phyloP scores from a whole-genome alignment of 2,888 invertebrate species.

The Drosophila maculinotata region DNA sequence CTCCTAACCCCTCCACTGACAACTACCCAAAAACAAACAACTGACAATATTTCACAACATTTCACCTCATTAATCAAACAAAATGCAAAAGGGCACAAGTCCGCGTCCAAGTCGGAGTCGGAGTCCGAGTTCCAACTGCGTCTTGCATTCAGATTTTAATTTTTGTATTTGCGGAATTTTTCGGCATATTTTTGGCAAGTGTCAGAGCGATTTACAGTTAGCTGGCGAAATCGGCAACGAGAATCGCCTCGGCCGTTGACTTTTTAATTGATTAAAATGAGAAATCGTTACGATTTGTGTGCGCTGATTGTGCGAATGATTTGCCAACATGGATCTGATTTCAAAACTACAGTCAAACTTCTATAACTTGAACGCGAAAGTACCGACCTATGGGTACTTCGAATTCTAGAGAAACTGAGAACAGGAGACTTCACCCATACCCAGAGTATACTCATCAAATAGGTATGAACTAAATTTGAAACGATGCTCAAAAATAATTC shows the following conservation, averaged over 20 bases:
- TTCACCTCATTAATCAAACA: constrained; percentile 84
- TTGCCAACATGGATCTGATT: constrained; percentile 79
- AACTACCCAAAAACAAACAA: constrained; percentile 5
- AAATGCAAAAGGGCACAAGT: constrained; percentile 58
- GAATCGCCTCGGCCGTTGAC: constrained; percentile 73
- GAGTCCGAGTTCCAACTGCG: constrained; percentile 13
- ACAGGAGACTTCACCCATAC: no score
- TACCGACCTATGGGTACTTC: no score
- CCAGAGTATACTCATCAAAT: no score
- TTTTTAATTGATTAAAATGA: constrained; percentile 85
- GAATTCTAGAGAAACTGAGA: no score
- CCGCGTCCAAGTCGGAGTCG: constrained; percentile 6
- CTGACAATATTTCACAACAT: constrained; percentile 83
- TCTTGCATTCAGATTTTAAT: constrained; percentile 23
- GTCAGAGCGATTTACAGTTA: constrained; percentile 74
- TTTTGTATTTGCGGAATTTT: constrained; percentile 13
- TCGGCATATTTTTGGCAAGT: constrained; percentile 76
- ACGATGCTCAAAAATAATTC: no score
- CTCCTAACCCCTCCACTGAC: no score
- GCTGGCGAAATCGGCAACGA: constrained; percentile 25
- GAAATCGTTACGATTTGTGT: constrained; percentile 84
- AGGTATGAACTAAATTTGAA: no score
- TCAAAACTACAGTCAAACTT: constrained; percentile 60
- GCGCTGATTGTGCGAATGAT: constrained; percentile 77
- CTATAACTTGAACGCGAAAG: not conserved